Conservation (phyloP, 2,113 vertebrate genomes). For the Paedocypris sp. region DNA sequence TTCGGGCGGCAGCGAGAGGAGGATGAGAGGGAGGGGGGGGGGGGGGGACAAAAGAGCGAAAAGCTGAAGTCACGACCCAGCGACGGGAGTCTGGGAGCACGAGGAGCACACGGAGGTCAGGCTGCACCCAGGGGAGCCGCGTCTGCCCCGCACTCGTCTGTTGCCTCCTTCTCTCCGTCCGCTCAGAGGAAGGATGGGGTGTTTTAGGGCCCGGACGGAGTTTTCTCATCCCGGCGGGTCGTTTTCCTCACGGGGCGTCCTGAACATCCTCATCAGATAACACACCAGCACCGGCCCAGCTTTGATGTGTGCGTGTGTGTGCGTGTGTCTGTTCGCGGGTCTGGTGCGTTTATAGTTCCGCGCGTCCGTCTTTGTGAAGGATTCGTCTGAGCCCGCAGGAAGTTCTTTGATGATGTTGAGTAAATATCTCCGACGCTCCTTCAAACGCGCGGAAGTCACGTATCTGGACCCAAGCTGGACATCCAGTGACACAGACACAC, state of each 20-base stretch:
- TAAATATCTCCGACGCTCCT: constrained; percentile 29
- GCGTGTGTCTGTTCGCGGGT: not conserved
- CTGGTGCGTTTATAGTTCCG: not conserved
- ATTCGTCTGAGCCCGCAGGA: constrained; percentile 18
- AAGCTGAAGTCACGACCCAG: constrained; percentile 40
- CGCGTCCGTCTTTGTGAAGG: constrained; percentile 18
- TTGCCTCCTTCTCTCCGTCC: not conserved
- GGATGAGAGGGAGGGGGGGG: constrained; percentile 16
- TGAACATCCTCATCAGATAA: constrained; percentile 23
- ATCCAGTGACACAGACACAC: too few relatives aligned
- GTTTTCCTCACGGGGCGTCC: constrained; percentile 11
- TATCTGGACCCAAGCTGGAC: constrained; percentile 29
- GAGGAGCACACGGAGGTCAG: constrained; percentile 48
- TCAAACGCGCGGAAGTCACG: constrained; percentile 21
- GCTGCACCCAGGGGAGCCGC: constrained; percentile 35
- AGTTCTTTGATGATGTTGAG: constrained; percentile 32
- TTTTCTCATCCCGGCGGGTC: constrained; percentile 22
- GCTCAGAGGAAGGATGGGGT: constrained; percentile 9
- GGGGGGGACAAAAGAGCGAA: constrained; percentile 17
- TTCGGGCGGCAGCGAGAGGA: constrained; percentile 34
- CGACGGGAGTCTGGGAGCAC: constrained; percentile 42
- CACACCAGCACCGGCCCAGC: constrained; percentile 10
- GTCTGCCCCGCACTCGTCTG: constrained; percentile 33
- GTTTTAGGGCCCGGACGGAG: constrained; percentile 12
- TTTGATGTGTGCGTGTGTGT: constrained; percentile 19